phyloP scores from a whole-genome alignment of 2,888 invertebrate species.

The Auanema sp. region DNA sequence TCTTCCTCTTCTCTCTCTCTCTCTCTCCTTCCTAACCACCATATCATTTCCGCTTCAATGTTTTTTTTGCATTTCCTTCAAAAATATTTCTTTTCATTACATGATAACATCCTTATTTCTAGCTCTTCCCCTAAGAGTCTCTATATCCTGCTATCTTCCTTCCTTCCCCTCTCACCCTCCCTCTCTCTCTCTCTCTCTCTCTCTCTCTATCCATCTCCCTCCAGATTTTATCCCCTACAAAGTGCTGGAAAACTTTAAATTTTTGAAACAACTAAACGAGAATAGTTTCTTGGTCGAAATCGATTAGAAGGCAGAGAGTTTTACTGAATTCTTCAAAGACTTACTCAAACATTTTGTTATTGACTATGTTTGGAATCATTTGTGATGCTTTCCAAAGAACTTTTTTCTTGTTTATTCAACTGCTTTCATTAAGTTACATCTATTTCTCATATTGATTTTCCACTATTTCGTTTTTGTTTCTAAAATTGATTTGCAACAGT shows the following conservation, averaged over 20 bases:
- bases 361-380: no score
- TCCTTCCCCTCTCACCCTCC: no score
- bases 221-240: slow-evolving; percentile 1
- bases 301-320: background rate
- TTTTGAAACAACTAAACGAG: background rate
- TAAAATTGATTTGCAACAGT: slow-evolving; percentile 1
- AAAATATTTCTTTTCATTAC: background rate
- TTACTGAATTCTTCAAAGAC: background rate
- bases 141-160: background rate
- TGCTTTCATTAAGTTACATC: no score
- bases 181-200: no score
- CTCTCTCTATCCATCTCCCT: no score
- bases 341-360: background rate
- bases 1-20: no score
- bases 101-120: no score
- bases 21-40: no score
- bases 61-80: background rate
- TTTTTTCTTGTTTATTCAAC: no score
- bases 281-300: background rate
- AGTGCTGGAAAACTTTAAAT: background rate
- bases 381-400: no score
- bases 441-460: background rate
- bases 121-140: no score
- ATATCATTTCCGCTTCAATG: slow-evolving; percentile 1
- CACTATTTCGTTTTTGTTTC: background rate